Evolutionary conservation across 2,888 invertebrate species (phyloP), one percentile per base, ranked within the genome.

Genomic region (Eudasyphora cyanicolor): DNA sequence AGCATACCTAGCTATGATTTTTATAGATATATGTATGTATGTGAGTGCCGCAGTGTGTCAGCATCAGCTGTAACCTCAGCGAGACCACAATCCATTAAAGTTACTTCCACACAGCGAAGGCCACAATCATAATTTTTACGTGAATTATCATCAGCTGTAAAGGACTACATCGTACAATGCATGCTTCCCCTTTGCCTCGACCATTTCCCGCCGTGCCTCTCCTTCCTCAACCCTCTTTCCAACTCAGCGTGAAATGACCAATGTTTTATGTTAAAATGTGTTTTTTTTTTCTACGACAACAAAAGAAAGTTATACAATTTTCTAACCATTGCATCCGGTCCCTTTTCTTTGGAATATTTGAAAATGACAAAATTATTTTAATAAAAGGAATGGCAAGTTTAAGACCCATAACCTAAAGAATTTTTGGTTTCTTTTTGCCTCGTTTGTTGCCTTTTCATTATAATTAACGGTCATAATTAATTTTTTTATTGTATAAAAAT

Each of bases 71-170:
- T 67, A 76, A 81, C 78, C 84, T 73, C 81, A 78, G 21, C 42
- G 60, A n/a, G n/a, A 84, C 84, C 84, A 42, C 78, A 84, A 84
- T 81, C 84, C 84, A 84, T 84, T 84, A 84, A 81, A 81, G 84
- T 78, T 67, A 73, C 67, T 76, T 80, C 76, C 78, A 38, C 60
- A n/a, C 45, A 62, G 64, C 54, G 77, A 77, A 77, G 77, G 76
- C 76, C 60, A 70, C 27, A 78, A 42, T 70, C 49, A 69, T 67
- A 78, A 42, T 78, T 84, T 67, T 32, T 24, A 78, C 42, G 35
- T 81, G 78, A 69, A 78, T 71, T 67, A 51, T n/a, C n/a, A n/a
- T n/a, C n/a, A 84, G 60, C 71, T 78, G 74, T 24, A 75, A 17
- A 62, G 75, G 29, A 69, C 0, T n/a, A 32, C 51, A 10, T 27